Percentiles rank a stretch among this genome's conserved stretches.
These are phyloP conservation scores for Mycteria americana DNA, from an alignment of 2,797 vertebrate genomes.

Conservation along the genomic window DNA sequence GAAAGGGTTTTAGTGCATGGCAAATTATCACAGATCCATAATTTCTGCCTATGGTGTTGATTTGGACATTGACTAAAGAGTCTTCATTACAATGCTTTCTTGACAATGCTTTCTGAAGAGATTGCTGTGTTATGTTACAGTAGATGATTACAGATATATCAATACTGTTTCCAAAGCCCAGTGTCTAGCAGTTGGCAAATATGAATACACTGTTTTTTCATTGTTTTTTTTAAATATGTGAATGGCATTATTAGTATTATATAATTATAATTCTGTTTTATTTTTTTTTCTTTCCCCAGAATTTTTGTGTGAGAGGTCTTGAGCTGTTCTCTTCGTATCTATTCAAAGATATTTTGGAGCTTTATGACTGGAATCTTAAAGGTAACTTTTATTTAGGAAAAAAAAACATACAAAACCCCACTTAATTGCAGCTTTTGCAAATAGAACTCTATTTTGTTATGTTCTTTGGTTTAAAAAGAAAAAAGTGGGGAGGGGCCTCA, in stretches of 20 bases:
- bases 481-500: not conserved
- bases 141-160: not conserved
- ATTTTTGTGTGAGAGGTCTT: constrained; percentile 94
- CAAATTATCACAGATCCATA: not conserved
- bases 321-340: constrained; percentile 92
- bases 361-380: constrained; percentile 98
- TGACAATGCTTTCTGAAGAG: not conserved
- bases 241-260: not conserved
- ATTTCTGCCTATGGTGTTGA: not conserved
- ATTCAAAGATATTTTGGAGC: constrained; percentile 94
- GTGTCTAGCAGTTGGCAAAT: not conserved
- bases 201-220: rapidly evolving
- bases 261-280: not conserved
- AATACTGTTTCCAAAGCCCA: not conserved
- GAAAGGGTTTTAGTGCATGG: not conserved
- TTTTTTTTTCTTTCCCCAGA: constrained; percentile 76
- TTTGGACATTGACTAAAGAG: not conserved
- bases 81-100: not conserved
- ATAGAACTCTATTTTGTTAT: not conserved
- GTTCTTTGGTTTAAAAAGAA: not conserved
- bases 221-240: not conserved
- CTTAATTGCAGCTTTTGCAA: not conserved
- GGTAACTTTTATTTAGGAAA: constrained; percentile 70
- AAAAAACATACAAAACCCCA: not conserved
- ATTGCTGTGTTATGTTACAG: not conserved